phyloP scores from a whole-genome alignment of 2,797 vertebrate species.

The Falco rusticolus region DNA sequence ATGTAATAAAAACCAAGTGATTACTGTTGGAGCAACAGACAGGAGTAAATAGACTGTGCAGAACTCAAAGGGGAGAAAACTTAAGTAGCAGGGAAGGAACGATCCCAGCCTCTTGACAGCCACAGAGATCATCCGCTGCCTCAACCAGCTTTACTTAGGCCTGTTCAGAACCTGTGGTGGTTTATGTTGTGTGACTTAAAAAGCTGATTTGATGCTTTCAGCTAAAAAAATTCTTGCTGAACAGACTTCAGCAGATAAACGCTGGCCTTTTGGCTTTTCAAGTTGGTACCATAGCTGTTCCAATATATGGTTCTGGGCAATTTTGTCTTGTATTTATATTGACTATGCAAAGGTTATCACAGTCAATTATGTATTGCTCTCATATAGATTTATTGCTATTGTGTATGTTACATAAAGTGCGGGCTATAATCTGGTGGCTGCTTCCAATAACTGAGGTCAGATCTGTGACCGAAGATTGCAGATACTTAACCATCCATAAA shows the following conservation, averaged over 20 bases:
- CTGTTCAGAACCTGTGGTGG: fast-evolving
- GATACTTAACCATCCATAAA: constrained; percentile 42
- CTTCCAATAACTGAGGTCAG: constrained; percentile 41
- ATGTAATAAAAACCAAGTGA: not conserved
- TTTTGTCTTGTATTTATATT: not conserved
- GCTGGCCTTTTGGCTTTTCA: not conserved
- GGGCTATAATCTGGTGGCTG: constrained; percentile 10
- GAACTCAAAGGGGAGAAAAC: not conserved
- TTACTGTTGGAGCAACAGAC: not conserved
- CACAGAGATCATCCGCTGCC: not conserved
- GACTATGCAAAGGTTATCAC: not conserved
- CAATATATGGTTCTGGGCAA: not conserved
- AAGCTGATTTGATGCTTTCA: not conserved
- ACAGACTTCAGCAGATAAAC: not conserved
- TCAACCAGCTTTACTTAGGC: not conserved
- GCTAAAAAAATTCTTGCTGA: not conserved
- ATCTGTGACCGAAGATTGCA: constrained; percentile 28
- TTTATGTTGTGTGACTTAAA: not conserved
- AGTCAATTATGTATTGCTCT: not conserved
- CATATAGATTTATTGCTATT: not conserved
- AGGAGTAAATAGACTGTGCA: not conserved
- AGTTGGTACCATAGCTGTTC: not conserved
- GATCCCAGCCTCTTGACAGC: not conserved
- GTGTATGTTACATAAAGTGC: not conserved
- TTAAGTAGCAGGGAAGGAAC: not conserved